A percentile compares a stretch with the other conserved stretches of the same genome.
phyloP scores from a whole-genome alignment of 1,140 invertebrate species.

The Scaptodrosophila lebanonensis region DNA sequence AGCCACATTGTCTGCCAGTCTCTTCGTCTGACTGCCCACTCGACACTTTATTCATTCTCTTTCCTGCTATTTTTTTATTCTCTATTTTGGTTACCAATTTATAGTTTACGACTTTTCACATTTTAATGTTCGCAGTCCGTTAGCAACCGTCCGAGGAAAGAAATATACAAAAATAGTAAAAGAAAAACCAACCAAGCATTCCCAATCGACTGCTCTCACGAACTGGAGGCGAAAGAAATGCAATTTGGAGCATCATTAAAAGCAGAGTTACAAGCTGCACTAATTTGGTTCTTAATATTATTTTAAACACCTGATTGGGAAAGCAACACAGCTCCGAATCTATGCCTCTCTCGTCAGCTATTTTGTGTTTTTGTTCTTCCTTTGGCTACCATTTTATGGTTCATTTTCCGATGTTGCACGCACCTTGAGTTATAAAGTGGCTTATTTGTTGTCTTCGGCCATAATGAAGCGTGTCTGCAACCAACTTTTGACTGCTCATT shows the following conservation, averaged over 20 bases:
- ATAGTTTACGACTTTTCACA: constrained; percentile 67
- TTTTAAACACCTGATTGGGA: constrained; percentile 49
- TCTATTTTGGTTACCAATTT: constrained; percentile 49
- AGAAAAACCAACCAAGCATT: constrained; percentile 32
- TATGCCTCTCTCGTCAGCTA: too few relatives aligned
- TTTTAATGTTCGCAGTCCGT: constrained; percentile 64
- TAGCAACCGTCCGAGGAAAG: constrained; percentile 16
- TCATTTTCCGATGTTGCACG: constrained; percentile 43
- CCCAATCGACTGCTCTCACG: constrained; percentile 17
- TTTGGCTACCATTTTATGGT: constrained; percentile 52
- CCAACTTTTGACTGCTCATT: too few relatives aligned
- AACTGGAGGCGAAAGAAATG: constrained; percentile 28
- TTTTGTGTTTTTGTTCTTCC: too few relatives aligned
- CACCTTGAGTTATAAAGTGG: constrained; percentile 13
- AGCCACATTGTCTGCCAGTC: constrained; percentile 59
- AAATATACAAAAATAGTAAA: too few relatives aligned
- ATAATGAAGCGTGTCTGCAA: constrained; percentile 42
- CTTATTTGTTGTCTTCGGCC: constrained; percentile 45
- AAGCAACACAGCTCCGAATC: constrained; percentile 10
- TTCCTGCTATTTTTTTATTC: background rate
- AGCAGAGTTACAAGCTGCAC: constrained; percentile 47
- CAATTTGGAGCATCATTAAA: constrained; percentile 67
- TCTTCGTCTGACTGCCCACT: constrained; percentile 38
- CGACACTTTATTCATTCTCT: background rate
- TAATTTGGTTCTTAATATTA: constrained; percentile 60